These are phyloP conservation scores for Rhamphomyia laevipes DNA, from an alignment of 2,888 invertebrate species.

Conservation along the genomic window DNA sequence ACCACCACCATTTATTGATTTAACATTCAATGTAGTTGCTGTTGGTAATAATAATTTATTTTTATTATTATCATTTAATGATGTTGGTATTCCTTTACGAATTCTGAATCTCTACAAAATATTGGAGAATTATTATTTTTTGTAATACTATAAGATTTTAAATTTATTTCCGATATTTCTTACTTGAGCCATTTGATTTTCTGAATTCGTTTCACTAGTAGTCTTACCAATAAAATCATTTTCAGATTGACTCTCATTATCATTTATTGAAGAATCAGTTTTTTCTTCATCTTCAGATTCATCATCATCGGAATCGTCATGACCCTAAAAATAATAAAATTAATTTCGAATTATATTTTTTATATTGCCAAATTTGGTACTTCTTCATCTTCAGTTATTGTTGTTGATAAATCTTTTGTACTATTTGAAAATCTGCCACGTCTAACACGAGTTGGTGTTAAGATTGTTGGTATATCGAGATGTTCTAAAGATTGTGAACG, in stretches of 20 bases:
- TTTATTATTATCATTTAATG: no score
- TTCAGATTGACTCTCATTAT: conserved; percentile 9
- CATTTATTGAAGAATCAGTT: conserved; percentile 17
- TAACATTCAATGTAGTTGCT: conserved; percentile 8
- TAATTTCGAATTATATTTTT: neutral
- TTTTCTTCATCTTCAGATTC: conserved; percentile 22
- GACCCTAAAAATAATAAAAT: conserved; percentile 9
- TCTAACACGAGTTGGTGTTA: conserved; percentile 1
- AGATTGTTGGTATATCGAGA: conserved; percentile 22
- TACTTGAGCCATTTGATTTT: neutral
- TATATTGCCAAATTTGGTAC: conserved; percentile 1
- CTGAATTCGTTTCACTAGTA: conserved; percentile 1
- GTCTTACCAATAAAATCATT: conserved; percentile 7
- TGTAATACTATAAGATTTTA: conserved; percentile 5
- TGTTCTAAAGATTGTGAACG: conserved; percentile 37
- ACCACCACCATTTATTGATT: conserved; percentile 13
- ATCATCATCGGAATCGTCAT: conserved; percentile 20
- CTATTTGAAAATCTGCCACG: conserved; percentile 25
- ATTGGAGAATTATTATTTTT: no score
- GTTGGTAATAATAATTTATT: neutral
- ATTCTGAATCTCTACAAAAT: no score
- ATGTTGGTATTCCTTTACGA: no score
- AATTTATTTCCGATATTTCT: conserved; percentile 13
- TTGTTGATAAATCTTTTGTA: conserved; percentile 25
- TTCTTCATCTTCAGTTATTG: conserved; percentile 16